Conservation (phyloP, 2,888 invertebrate species). For the Rhagonycha lutea region DNA sequence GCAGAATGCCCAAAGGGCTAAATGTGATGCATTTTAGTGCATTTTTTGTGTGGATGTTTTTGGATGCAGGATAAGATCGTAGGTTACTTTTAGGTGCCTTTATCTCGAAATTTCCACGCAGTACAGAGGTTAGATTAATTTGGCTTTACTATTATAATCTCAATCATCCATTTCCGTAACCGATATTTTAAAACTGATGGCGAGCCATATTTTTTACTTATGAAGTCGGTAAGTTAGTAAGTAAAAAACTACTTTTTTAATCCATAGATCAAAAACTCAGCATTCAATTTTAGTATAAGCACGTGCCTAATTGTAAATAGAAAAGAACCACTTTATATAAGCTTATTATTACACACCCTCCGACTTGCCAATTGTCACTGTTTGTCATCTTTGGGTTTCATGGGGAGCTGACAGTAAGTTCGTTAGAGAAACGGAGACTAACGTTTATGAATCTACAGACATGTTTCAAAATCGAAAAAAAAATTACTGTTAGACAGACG, state of each 20-base stretch:
- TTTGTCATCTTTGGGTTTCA: constrained; percentile 13
- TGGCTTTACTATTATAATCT: not conserved
- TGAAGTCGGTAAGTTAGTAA: not conserved
- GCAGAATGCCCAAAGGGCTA: no score
- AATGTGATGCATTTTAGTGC: no score
- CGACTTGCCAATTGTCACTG: constrained; percentile 16
- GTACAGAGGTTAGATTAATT: not conserved
- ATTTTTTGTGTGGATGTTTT: no score
- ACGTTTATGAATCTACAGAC: not conserved
- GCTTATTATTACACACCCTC: constrained; percentile 16
- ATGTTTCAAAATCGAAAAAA: not conserved
- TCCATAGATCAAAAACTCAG: not conserved
- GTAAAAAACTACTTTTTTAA: not conserved
- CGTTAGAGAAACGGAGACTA: constrained; percentile 1
- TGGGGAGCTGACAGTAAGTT: constrained; percentile 5
- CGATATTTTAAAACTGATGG: not conserved
- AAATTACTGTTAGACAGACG: not conserved
- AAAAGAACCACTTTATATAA: constrained; percentile 4
- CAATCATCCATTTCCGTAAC: not conserved
- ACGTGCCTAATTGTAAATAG: not conserved
- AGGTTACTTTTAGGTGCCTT: no score
- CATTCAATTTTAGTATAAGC: constrained; percentile 6
- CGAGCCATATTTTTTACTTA: no score
- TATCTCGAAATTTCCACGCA: no score
- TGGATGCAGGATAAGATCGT: no score